Percentiles rank a stretch among this genome's conserved stretches.
Evolutionary conservation across 2,797 vertebrate species (phyloP).

Genomic region (Centroberyx gerrardi): DNA sequence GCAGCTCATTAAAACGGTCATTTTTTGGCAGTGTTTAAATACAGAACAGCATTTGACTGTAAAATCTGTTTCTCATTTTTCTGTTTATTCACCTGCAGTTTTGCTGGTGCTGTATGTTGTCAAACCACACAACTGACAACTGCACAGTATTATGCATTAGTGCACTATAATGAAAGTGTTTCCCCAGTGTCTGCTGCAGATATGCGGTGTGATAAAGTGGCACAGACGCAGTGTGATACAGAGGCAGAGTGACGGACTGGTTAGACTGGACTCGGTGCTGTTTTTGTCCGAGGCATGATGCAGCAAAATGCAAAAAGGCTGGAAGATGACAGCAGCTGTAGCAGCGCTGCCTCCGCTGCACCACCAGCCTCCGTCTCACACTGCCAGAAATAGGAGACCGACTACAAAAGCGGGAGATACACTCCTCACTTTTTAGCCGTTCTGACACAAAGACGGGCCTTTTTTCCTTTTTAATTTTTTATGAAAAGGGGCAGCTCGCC

Average conservation of each 20-base stretch:
- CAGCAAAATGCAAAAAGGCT: slow-evolving; percentile 54
- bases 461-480: slow-evolving; percentile 27
- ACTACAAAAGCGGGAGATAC: slow-evolving; percentile 23
- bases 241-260: background rate
- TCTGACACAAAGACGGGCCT: slow-evolving; percentile 23
- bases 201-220: background rate
- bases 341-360: slow-evolving; percentile 30
- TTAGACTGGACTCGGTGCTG: background rate
- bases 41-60: background rate
- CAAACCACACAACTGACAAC: background rate
- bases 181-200: no score
- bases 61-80: background rate
- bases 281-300: slow-evolving; percentile 38
- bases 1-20: no score
- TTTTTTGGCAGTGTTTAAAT: no score
- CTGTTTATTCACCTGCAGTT: background rate
- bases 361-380: slow-evolving; percentile 30
- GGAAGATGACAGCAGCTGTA: slow-evolving; percentile 52
- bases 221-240: slow-evolving; percentile 11
- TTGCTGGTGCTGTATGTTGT: background rate
- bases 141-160: background rate
- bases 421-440: slow-evolving; percentile 21
- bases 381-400: slow-evolving; percentile 53
- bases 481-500: slow-evolving; percentile 24
- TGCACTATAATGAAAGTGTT: slow-evolving; percentile 9